Evolutionary conservation across 1,140 invertebrate genomes (phyloP).

Genomic region (Adoxophyes honmai): DNA sequence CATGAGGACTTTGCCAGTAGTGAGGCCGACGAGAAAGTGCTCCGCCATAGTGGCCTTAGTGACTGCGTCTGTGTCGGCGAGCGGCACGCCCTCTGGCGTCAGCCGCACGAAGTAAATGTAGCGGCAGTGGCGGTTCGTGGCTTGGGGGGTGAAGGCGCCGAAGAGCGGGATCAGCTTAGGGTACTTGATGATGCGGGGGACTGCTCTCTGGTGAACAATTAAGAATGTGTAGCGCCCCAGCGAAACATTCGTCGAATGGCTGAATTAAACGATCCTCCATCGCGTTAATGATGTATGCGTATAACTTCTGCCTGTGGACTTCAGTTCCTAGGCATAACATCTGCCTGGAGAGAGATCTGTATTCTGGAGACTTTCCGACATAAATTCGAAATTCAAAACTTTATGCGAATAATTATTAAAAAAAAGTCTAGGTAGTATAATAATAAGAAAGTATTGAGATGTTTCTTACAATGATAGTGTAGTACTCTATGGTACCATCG

Average conservation of each 20-base stretch:
- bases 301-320: no score
- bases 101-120: conserved; percentile 83
- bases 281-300: no score
- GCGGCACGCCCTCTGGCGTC: conserved; percentile 79
- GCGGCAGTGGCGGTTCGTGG: conserved; percentile 70
- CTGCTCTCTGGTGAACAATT: conserved; percentile 77
- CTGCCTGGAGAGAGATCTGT: no score
- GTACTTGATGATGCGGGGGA: conserved; percentile 81
- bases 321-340: no score
- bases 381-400: no score
- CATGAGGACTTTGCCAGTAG: conserved; percentile 77
- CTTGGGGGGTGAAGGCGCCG: conserved; percentile 77
- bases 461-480: conserved; percentile 75
- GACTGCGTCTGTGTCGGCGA: conserved; percentile 42
- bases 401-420: no score
- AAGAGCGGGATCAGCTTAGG: conserved; percentile 82
- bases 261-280: no score
- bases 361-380: no score
- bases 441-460: no score
- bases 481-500: conserved; percentile 73
- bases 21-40: conserved; percentile 80
- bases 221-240: no score
- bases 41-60: conserved; percentile 77
- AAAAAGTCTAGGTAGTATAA: no score
- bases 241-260: no score